These are phyloP conservation scores for Chymomyza fuscimana DNA, from an alignment of 2,888 invertebrate species.

Conservation along the genomic window DNA sequence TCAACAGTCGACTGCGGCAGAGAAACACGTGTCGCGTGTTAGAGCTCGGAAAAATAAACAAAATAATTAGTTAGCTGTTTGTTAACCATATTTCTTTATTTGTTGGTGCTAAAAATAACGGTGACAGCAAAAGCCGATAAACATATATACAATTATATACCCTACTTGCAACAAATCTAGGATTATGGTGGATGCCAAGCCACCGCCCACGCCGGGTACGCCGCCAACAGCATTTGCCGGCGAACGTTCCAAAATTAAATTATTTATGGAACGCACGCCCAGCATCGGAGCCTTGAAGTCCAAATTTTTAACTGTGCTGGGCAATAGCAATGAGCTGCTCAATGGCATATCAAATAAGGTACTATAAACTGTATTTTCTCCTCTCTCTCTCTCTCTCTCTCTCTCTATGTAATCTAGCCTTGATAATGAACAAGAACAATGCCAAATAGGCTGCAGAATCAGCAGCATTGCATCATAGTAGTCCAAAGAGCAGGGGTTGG, in stretches of 20 bases:
- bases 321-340: conserved; percentile 81
- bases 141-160: conserved; percentile 8
- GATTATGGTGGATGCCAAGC: conserved; percentile 64
- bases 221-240: conserved; percentile 76
- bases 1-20: conserved; percentile 31
- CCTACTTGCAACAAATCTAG: neutral
- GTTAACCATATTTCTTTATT: conserved; percentile 17
- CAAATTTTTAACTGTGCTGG: conserved; percentile 80
- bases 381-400: neutral
- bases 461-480: neutral
- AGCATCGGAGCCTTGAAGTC: conserved; percentile 80
- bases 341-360: conserved; percentile 81
- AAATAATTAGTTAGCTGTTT: conserved; percentile 6
- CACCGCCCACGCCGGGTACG: conserved; percentile 57
- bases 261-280: conserved; percentile 80
- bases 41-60: neutral
- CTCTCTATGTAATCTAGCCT: conserved; percentile 45
- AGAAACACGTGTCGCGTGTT: conserved; percentile 18
- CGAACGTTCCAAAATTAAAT: conserved; percentile 79
- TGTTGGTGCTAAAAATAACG: conserved; percentile 37
- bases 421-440: conserved; percentile 54
- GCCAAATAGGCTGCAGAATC: neutral
- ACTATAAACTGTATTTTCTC: conserved; percentile 33
- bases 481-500: conserved; percentile 1
- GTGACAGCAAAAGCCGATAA: conserved; percentile 7